Base-by-base conservation (phyloP, 2,888 invertebrate genomes). In the Polymixis flavicincta region DNA sequence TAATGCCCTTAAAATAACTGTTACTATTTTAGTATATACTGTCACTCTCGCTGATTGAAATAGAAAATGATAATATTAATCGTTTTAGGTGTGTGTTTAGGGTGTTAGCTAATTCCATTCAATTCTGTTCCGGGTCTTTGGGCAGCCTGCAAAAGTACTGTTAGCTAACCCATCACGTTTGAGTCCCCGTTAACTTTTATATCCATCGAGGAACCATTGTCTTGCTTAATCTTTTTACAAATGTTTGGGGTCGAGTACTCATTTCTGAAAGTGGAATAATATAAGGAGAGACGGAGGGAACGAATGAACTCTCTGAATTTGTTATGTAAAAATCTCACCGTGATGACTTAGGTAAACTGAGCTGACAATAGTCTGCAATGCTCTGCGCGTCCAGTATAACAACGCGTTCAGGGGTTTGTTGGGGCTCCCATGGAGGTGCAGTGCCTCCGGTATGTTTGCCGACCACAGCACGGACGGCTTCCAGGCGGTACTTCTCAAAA, bases 131-230 rank as follows among this genome's bases (percentile, higher is more conserved):
- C 19, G 48, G 37, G 42, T 80, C 0, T n/a, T 80, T 74, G 37
- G 9, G 22, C 14, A 61, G 52, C n/a, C 50, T 64, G 7, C 57
- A 45, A 54, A 71, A 71, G 42, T 72, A 72, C 78, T 60, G 80
- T 80, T 83, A 22, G 17, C 6, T 71, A 76, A 71, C 78, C 59
- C 64, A 60, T 78, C 83, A 83, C 80, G 83, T 82, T 66, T 77
- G 50, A 50, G 60, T 57, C 57, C 68, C 72, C 64, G 72, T 69
- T 80, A 72, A 55, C n/a, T 65, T n/a, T n/a, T 52, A 25, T 68
- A 28, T 55, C 55, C 17, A 57, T 50, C 28, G 28, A 68, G 45
- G 48, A 50, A 60, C 57, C 28, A 55, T 55, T 32, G 32, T 22
- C 32, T 71, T 59, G 14, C 28, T 50, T 45, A 65, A 55, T 17